Evolutionary conservation across 2,888 invertebrate species (phyloP).

Genomic region (Pristionchus exspectatus): DNA sequence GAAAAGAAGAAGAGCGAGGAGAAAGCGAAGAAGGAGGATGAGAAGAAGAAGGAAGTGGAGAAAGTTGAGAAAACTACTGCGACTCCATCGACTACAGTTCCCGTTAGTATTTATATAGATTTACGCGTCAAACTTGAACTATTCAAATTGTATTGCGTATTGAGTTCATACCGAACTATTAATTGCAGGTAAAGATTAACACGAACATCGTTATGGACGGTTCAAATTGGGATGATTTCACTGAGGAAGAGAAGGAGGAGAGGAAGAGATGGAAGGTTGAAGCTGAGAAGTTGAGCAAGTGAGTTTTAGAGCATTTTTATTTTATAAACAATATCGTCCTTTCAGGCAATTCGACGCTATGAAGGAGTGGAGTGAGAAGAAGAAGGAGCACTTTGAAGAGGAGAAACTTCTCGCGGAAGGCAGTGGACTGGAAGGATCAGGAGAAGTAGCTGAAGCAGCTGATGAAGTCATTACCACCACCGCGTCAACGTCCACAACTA

Average conservation of each 20-base stretch:
- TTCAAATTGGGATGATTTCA: conserved; percentile 46
- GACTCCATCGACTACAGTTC: conserved; percentile 59
- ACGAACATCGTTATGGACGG: conserved; percentile 33
- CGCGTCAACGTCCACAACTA: conserved; percentile 52
- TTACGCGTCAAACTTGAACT: too few relatives aligned
- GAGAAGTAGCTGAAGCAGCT: neutral
- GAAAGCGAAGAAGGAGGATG: conserved; percentile 61
- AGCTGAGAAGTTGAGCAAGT: conserved; percentile 47
- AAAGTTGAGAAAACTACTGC: conserved; percentile 59
- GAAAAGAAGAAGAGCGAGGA: conserved; percentile 63
- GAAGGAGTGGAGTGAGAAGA: conserved; percentile 31
- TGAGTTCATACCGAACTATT: neutral
- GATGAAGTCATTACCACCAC: conserved; percentile 30
- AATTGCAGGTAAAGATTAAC: conserved; percentile 40
- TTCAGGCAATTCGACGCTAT: conserved; percentile 51
- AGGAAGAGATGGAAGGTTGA: conserved; percentile 50
- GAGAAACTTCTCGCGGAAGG: conserved; percentile 27
- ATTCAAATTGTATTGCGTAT: too few relatives aligned
- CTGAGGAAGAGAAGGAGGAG: conserved; percentile 45
- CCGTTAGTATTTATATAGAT: conserved; percentile 49
- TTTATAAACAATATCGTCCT: neutral
- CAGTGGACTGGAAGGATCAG: conserved; percentile 22
- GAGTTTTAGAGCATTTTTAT: neutral
- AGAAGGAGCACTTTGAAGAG: conserved; percentile 25
- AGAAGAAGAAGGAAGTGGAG: conserved; percentile 62